A percentile compares a stretch with the other conserved stretches of the same genome.
Evolutionary conservation across 2,888 invertebrate species (phyloP).

Genomic region (Liodrosophila aerea): DNA sequence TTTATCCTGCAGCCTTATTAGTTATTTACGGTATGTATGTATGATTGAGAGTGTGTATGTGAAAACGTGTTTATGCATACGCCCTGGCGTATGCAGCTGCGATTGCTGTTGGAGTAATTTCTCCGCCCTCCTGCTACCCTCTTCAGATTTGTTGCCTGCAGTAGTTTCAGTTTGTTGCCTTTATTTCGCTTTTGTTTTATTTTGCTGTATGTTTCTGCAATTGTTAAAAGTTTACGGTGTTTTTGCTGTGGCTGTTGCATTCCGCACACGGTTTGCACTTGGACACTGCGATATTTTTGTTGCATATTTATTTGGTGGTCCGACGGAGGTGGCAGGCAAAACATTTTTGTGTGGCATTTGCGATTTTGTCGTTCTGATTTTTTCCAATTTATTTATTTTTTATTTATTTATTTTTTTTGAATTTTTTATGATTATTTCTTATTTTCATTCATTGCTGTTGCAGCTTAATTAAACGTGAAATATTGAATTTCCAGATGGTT

Average conservation of each 20-base stretch:
- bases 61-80: slow-evolving; percentile 57
- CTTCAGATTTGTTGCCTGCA: slow-evolving; percentile 69
- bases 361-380: slow-evolving; percentile 68
- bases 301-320: slow-evolving; percentile 52
- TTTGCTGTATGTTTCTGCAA: slow-evolving; percentile 53
- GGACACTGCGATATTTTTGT: slow-evolving; percentile 39
- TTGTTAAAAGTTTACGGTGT: slow-evolving; percentile 73
- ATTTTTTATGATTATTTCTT: slow-evolving; percentile 18
- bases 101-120: slow-evolving; percentile 9
- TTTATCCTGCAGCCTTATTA: slow-evolving; percentile 69
- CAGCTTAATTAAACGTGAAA: slow-evolving; percentile 74
- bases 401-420: not conserved
- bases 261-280: slow-evolving; percentile 62
- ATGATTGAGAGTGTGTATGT: slow-evolving; percentile 31
- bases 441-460: slow-evolving; percentile 42
- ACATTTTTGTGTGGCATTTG: slow-evolving; percentile 59
- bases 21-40: slow-evolving; percentile 59
- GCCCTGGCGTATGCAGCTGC: slow-evolving; percentile 38
- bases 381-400: slow-evolving; percentile 17
- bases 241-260: slow-evolving; percentile 71
- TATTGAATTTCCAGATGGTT: slow-evolving; percentile 62
- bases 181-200: slow-evolving; percentile 52
- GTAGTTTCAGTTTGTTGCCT: slow-evolving; percentile 59
- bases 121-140: slow-evolving; percentile 16
- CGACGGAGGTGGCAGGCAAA: slow-evolving; percentile 43